Base-by-base conservation (phyloP, 2,888 invertebrate genomes). In the Argynnis bischoffii region DNA sequence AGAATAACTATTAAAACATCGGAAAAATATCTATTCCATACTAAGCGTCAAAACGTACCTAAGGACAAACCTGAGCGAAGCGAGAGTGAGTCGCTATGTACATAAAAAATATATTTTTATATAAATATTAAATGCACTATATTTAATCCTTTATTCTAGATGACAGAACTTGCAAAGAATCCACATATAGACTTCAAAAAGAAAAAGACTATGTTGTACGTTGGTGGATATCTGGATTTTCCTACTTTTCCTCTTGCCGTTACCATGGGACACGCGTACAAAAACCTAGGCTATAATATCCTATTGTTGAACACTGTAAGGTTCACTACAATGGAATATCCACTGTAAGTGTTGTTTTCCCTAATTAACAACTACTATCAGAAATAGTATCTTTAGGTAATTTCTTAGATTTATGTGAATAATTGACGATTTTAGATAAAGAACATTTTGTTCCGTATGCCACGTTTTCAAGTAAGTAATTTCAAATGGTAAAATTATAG, bases 151-250 rank as follows among this genome's bases (percentile, higher is more conserved):
- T 51, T 18, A 2, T 51, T 53, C 35, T 61, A 88, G 70, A 81
- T 82, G 72, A 77, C 75, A 16, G 69, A 80, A 1, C 65, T 90
- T 0, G 79, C 79, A 0, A 79, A 78, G 31, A 82, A 87, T 67
- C 78, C 78, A 0, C 72, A 73, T 2, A 64, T 90, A 3, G 77
- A 79, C 65, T 77, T 79, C 53, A 78, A 65, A 1, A 87, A 78
- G 67, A 84, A 79, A 41, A 35, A 11, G 63, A 89, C 88, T 0
- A 4, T 85, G 14, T 3, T 91, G 46, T 90, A 84, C 54, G 80
- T 85, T 0, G 85, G 85, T 0, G 90, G 90, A 0, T 91, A 77
- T 63, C 46, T 87, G 72, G 90, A 90, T 47, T 84, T 81, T 11
- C 83, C 87, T 0, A 75, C 57, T 6, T 81, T 80, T 54, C 76